Base-by-base conservation (phyloP, 2,888 invertebrate species). In the Synanthedon vespiformis region DNA sequence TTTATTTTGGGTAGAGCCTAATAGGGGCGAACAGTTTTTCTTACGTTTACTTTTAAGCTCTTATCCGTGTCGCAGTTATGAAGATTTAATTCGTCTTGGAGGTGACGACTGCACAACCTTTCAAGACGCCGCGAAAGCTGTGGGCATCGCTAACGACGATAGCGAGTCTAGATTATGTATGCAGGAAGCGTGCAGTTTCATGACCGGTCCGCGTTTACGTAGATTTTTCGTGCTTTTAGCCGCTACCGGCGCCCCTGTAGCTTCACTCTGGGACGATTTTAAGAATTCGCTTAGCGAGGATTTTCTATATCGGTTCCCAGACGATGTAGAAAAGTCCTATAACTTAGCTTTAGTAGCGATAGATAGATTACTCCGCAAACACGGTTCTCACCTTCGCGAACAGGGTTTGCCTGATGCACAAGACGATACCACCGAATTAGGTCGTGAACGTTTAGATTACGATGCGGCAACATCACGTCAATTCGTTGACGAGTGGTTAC, bases 61-160 rank as follows among this genome's bases (percentile, higher is more conserved):
- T n/a, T 48, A 40, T 44, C 52, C 53, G 40, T 55, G 54, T 48
- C 51, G 54, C 27, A 50, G 53, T 52, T 56, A 53, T 27, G 48
- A 51, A 11, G 55, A 57, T 51, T 51, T 58, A 13, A 48, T 50
- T 12, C 51, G 48, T 40, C 52, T 57, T 6, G 58, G 56, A 48
- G 57, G 57, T 52, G 54, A 52, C 10, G 47, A 54, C 44, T 58
- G 57, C 50, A 52, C 40, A 40, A 58, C 58, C 40, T 57, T 58
- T 27, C 57, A 58, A 51, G 58, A 58, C 16, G 58, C 57, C 34
- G 57, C 56, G 27, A 54, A 51, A 53, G 11, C 44, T n/a, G 49
- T 57, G 16, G 54, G 54, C 40, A 40, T 58, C 14, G 57, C 55
- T 18, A 53, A 56, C 51, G 55, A 56, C 48, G 55, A 56, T n/a